These are phyloP conservation scores for Fregata magnificens DNA, from an alignment of 2,113 vertebrate genomes.

Conservation along the genomic window DNA sequence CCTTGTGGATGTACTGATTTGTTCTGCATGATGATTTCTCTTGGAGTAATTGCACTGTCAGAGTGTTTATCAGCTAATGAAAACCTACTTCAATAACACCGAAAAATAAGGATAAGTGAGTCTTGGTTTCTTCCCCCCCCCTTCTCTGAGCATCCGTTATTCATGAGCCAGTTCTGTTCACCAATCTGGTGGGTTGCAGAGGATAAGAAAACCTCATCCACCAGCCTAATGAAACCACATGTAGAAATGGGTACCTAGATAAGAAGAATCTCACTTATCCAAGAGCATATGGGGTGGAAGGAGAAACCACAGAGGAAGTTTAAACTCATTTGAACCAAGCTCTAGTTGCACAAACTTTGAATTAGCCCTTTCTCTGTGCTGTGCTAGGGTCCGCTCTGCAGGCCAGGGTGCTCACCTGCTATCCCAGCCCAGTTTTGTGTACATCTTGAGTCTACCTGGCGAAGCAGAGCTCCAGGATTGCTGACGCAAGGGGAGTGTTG, in stretches of 20 bases:
- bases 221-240: neutral
- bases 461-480: neutral
- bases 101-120: neutral
- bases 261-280: neutral
- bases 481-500: neutral
- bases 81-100: constrained; percentile 38
- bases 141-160: neutral
- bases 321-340: neutral
- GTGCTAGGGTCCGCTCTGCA: neutral
- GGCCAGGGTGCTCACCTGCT: neutral
- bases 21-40: constrained; percentile 22
- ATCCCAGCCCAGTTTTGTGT: neutral
- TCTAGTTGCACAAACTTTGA: neutral
- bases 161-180: neutral
- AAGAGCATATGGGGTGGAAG: neutral
- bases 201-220: neutral
- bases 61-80: constrained; percentile 51
- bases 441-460: rapidly evolving
- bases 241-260: constrained; percentile 1
- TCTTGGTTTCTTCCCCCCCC: neutral
- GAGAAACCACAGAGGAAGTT: neutral
- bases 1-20: constrained; percentile 26
- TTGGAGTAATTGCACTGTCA: constrained; percentile 14
- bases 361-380: neutral
- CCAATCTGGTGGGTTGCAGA: neutral